Base-by-base conservation (phyloP, 1,140 invertebrate genomes). In the Dryas iulia region DNA sequence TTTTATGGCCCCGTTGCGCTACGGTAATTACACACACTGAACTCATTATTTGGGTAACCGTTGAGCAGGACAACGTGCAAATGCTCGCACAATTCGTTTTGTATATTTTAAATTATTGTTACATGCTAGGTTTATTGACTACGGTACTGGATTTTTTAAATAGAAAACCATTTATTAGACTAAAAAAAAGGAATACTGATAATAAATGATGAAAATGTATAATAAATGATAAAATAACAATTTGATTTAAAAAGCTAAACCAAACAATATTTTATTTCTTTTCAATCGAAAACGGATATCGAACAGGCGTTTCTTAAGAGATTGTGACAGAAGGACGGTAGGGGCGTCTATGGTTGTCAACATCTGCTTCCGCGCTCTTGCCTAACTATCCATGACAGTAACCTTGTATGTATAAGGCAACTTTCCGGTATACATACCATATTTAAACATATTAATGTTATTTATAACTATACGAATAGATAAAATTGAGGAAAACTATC, bases 311-410 rank as follows among this genome's bases (percentile, higher is more conserved):
- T 81, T 65, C 69, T 67, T 62, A 66, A 74, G 80, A 66, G 70
- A 66, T 59, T 70, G 14, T 79, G 79, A 83, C 77, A 80, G 71
- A 33, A 64, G 68, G 63, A 56, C 59, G 74, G 69, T 73, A 69
- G 56, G 74, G 71, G 69, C 57, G 66, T 59, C 62, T 28, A 54
- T 54, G 73, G 53, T 70, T 81, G 78, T 79, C 81, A 77, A 81
- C 81, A 78, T 81, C 73, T 81, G 81, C 67, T 81, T 82, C 79
- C 79, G 74, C 35, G 71, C 66, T 78, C 79, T 72, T 74, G 72
- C 63, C 66, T 72, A 79, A 81, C 75, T 83, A 74, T 78, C 76
- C 76, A 69, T 75, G 74, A 82, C 77, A 73, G 75, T 64, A 35
- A 76, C 71, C 74, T 66, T 70, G 31, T 76, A 52, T 59, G 69